phyloP scores from a whole-genome alignment of 2,888 invertebrate species.

The Andrena hattorfiana region DNA sequence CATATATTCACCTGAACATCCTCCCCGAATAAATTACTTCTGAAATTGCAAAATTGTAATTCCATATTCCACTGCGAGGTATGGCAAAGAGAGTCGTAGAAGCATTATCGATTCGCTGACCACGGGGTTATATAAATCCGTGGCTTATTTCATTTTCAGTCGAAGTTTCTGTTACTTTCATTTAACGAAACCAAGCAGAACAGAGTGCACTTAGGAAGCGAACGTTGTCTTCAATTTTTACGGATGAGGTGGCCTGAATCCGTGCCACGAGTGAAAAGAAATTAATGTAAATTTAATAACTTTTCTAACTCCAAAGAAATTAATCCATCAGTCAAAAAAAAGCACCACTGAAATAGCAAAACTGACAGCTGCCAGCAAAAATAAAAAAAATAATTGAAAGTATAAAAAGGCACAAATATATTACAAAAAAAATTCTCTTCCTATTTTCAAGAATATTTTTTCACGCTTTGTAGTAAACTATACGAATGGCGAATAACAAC shows the following conservation, averaged over 20 bases:
- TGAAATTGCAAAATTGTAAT: conserved; percentile 15
- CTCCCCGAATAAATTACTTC: not conserved
- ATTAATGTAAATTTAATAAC: not conserved
- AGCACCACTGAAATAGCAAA: too few relatives aligned
- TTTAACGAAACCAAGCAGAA: conserved; percentile 26
- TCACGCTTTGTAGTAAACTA: too few relatives aligned
- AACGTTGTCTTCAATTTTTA: conserved; percentile 10
- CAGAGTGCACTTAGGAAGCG: not conserved
- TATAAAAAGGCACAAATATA: too few relatives aligned
- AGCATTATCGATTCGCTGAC: conserved; percentile 24
- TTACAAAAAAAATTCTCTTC: too few relatives aligned
- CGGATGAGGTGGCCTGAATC: not conserved
- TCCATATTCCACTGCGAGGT: not conserved
- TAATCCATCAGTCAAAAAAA: too few relatives aligned
- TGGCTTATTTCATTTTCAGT: conserved; percentile 17
- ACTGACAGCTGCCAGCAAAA: too few relatives aligned
- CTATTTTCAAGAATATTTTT: too few relatives aligned
- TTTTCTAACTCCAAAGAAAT: not conserved
- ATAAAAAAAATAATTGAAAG: too few relatives aligned
- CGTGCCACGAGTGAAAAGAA: not conserved
- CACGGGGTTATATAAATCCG: conserved; percentile 25
- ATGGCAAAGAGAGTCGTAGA: not conserved
- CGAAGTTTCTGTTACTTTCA: conserved; percentile 33
- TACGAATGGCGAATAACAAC: too few relatives aligned
- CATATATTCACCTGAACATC: not conserved